phyloP scores from a whole-genome alignment of 1,140 invertebrate species.

The Trinorchestia longiramus region DNA sequence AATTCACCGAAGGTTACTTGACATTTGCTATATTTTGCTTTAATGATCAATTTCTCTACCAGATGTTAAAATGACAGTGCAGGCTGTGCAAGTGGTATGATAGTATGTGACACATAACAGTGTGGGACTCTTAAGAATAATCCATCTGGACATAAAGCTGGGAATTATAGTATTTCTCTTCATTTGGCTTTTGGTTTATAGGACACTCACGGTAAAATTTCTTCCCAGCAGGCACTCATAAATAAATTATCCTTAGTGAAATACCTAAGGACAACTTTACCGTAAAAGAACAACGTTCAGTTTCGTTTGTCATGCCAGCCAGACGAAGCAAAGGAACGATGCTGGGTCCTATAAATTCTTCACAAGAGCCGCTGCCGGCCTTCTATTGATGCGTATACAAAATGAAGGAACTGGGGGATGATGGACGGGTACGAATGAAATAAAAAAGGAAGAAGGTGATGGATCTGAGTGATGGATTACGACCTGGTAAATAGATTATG shows the following conservation, averaged over 20 bases:
- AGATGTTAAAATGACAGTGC: no score
- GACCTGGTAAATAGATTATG: slow-evolving; percentile 16
- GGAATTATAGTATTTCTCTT: no score
- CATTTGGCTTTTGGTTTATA: no score
- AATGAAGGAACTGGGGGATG: background rate
- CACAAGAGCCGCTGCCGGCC: background rate
- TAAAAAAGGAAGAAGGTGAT: slow-evolving; percentile 27
- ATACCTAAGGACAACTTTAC: background rate
- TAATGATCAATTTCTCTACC: background rate
- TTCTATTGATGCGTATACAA: background rate
- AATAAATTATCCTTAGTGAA: background rate
- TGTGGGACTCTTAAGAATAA: no score
- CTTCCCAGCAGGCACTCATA: background rate
- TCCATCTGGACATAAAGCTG: no score
- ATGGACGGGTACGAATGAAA: background rate
- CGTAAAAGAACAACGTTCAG: background rate
- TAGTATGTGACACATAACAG: no score
- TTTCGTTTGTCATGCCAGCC: background rate
- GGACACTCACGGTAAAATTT: background rate
- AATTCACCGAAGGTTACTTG: background rate
- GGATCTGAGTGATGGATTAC: slow-evolving; percentile 40
- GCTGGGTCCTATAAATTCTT: background rate
- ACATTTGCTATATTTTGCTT: background rate
- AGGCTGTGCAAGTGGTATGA: no score
- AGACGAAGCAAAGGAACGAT: background rate